phyloP scores from a whole-genome alignment of 2,888 invertebrate species.

The Hyposoter didymator region DNA sequence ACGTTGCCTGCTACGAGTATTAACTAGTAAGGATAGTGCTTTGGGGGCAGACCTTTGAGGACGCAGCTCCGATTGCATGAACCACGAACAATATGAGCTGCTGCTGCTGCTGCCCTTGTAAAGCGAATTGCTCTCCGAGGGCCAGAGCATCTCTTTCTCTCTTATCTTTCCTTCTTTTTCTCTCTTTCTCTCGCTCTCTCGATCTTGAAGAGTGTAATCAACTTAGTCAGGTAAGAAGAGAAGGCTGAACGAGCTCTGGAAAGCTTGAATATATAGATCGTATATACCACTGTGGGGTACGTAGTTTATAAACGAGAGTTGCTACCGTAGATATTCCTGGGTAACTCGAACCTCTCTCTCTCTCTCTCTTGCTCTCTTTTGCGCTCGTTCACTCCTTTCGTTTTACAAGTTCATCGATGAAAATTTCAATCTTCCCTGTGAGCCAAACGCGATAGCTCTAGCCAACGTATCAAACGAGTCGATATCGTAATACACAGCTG shows the following conservation, averaged over 20 bases:
- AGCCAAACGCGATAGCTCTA: constrained; percentile 46
- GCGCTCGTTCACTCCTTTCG: constrained; percentile 70
- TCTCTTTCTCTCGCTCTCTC: constrained; percentile 4
- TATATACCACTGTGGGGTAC: constrained; percentile 24
- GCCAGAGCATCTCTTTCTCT: constrained; percentile 67
- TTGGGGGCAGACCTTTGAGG: constrained; percentile 70
- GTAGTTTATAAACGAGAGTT: constrained; percentile 38
- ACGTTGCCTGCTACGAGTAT: constrained; percentile 9
- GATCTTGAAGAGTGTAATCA: constrained; percentile 61
- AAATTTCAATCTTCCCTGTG: constrained; percentile 62
- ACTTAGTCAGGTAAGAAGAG: constrained; percentile 54
- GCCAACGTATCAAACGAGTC: constrained; percentile 54
- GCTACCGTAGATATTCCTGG: constrained; percentile 34
- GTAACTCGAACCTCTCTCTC: constrained; percentile 55
- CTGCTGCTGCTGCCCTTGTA: too few relatives aligned
- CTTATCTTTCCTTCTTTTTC: constrained; percentile 7
- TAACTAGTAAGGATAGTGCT: constrained; percentile 50
- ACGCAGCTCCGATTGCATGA: constrained; percentile 74
- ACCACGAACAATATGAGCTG: constrained; percentile 64
- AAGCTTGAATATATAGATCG: constrained; percentile 46
- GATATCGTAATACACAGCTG: constrained; percentile 51
- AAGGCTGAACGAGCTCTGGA: constrained; percentile 33
- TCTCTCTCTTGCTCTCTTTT: constrained; percentile 71
- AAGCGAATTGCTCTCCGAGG: constrained; percentile 71
- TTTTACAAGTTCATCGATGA: constrained; percentile 74